Evolutionary conservation across 2,113 vertebrate genomes (phyloP).

Genomic region (Stegastes partitus): DNA sequence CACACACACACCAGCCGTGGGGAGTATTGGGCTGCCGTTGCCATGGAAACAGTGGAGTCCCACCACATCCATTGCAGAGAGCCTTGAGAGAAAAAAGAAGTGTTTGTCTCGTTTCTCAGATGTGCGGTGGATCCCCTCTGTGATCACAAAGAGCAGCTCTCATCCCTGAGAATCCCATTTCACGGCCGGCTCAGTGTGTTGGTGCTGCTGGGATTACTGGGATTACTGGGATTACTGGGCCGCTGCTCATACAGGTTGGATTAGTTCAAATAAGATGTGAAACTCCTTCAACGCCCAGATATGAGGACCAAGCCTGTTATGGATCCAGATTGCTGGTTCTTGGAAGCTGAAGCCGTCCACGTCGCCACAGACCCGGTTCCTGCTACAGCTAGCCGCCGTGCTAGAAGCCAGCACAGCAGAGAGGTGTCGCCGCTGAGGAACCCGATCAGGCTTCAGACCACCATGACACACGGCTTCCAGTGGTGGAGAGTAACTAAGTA

Average conservation of each 20-base stretch:
- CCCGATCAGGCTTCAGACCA: no score
- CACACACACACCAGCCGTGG: conserved; percentile 42
- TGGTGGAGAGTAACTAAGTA: no score
- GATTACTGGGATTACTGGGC: conserved; percentile 46
- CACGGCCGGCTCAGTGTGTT: no score
- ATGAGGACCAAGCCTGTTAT: conserved; percentile 15
- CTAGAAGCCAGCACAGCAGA: no score
- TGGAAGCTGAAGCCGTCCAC: no score
- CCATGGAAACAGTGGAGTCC: conserved; percentile 81
- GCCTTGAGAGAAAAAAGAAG: conserved; percentile 74
- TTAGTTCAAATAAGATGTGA: conserved; percentile 73
- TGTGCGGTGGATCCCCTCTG: conserved; percentile 72
- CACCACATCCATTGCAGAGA: conserved; percentile 74
- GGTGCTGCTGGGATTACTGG: conserved; percentile 52
- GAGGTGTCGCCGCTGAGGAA: no score
- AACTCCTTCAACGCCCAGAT: conserved; percentile 51
- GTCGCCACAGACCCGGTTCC: no score
- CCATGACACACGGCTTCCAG: no score
- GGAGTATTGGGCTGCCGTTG: conserved; percentile 77
- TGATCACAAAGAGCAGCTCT: conserved; percentile 79
- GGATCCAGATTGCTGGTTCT: conserved; percentile 7
- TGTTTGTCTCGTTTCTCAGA: conserved; percentile 80
- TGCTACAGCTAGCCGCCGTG: no score
- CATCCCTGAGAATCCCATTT: conserved; percentile 79
- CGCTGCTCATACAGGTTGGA: conserved; percentile 62